Percentiles rank a stretch among this genome's conserved stretches.
These are phyloP conservation scores for Linepithema humile DNA, from an alignment of 1,140 invertebrate species.

Conservation along the genomic window DNA sequence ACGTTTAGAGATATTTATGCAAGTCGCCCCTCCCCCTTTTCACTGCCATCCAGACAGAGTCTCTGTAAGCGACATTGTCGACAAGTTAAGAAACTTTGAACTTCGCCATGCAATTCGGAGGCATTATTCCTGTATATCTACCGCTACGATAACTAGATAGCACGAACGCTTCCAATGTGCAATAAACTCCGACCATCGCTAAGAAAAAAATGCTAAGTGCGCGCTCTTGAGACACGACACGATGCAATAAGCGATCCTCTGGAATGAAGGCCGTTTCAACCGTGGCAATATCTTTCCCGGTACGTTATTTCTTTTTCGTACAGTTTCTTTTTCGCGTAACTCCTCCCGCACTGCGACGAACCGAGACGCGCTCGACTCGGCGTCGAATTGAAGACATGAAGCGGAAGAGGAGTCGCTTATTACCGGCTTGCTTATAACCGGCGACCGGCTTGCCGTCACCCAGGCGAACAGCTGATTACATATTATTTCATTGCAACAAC, in stretches of 20 bases:
- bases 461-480: slow-evolving; percentile 18
- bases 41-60: neutral
- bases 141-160: neutral
- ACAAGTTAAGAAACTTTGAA: neutral
- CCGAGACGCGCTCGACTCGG: neutral
- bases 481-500: slow-evolving; percentile 10
- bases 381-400: slow-evolving; percentile 27
- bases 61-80: neutral
- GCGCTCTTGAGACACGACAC: neutral
- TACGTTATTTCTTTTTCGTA: slow-evolving; percentile 21
- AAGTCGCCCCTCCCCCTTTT: neutral
- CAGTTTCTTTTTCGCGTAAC: neutral
- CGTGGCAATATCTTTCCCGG: neutral
- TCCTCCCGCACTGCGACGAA: neutral
- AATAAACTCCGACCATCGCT: neutral
- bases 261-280: neutral
- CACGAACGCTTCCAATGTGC: neutral
- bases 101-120: neutral
- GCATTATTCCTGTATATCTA: neutral
- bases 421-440: too few relatives aligned
- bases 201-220: neutral
- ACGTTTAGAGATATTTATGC: slow-evolving; percentile 3
- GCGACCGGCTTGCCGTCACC: neutral
- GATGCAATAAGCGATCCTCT: neutral
- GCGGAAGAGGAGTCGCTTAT: slow-evolving; percentile 36